Conservation (phyloP, 2,888 invertebrate species). For the Ectemnius continuus region DNA sequence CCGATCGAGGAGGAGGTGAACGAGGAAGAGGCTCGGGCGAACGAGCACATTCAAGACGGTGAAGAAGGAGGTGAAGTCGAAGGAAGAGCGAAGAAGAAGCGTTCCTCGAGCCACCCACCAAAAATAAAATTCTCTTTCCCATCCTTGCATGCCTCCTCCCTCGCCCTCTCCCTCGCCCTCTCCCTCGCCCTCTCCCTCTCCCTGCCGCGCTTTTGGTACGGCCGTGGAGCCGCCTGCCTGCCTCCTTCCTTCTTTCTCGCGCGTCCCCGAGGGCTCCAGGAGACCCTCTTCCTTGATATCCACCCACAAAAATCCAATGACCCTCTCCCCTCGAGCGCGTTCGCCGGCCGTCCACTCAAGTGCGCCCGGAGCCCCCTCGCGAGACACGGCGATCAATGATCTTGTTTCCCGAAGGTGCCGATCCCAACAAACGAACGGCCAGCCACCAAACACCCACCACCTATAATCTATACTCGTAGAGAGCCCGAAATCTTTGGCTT, state of each 20-base stretch:
- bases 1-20: conserved; percentile 7
- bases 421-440: not conserved
- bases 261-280: conserved; percentile 49
- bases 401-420: conserved; percentile 4
- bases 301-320: conserved; percentile 62
- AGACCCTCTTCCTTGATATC: conserved; percentile 60
- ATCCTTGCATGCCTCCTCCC: conserved; percentile 37
- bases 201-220: conserved; percentile 15
- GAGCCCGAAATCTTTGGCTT: too few species aligned
- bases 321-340: conserved; percentile 47
- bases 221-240: not conserved
- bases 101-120: conserved; percentile 54
- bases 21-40: conserved; percentile 3
- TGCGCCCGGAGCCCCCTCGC: conserved; percentile 27
- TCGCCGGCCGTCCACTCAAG: conserved; percentile 29
- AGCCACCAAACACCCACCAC: too few species aligned
- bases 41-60: not conserved
- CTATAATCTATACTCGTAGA: too few species aligned
- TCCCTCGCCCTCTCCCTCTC: too few species aligned
- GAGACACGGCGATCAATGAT: conserved; percentile 29
- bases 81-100: conserved; percentile 36
- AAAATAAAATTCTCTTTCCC: conserved; percentile 61
- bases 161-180: too few species aligned
- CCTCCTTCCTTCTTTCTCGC: conserved; percentile 16
- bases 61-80: conserved; percentile 7